phyloP scores from a whole-genome alignment of 2,888 invertebrate species.

The Rhagium mordax region DNA sequence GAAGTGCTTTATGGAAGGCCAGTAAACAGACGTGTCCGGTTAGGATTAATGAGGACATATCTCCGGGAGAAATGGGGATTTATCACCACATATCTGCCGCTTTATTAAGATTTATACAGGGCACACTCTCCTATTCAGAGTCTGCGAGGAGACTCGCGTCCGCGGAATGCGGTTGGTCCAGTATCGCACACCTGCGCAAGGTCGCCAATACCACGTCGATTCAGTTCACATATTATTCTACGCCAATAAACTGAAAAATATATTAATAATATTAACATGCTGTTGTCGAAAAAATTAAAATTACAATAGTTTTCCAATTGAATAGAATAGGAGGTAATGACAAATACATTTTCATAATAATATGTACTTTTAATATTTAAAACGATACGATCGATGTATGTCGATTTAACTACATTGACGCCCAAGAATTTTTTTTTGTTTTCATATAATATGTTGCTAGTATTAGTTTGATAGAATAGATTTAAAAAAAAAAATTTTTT shows the following conservation, averaged over 20 bases:
- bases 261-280: no score
- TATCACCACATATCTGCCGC: constrained; percentile 70
- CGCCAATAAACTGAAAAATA: neutral
- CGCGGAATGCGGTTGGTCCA: constrained; percentile 58
- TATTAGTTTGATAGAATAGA: no score
- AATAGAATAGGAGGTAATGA: no score
- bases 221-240: neutral
- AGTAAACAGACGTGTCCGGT: constrained; percentile 68
- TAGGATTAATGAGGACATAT: constrained; percentile 72
- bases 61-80: constrained; percentile 70
- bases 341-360: no score
- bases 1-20: constrained; percentile 69
- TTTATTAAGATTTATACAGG: constrained; percentile 72
- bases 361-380: no score
- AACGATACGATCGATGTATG: no score
- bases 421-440: no score
- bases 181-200: constrained; percentile 60
- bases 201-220: constrained; percentile 40
- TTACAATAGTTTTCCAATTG: no score
- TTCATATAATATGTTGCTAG: no score
- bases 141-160: constrained; percentile 21
- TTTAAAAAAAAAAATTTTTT: no score
- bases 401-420: no score
- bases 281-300: no score
- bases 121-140: constrained; percentile 51